phyloP scores from a whole-genome alignment of 2,888 invertebrate species.

The Metalampra italica region DNA sequence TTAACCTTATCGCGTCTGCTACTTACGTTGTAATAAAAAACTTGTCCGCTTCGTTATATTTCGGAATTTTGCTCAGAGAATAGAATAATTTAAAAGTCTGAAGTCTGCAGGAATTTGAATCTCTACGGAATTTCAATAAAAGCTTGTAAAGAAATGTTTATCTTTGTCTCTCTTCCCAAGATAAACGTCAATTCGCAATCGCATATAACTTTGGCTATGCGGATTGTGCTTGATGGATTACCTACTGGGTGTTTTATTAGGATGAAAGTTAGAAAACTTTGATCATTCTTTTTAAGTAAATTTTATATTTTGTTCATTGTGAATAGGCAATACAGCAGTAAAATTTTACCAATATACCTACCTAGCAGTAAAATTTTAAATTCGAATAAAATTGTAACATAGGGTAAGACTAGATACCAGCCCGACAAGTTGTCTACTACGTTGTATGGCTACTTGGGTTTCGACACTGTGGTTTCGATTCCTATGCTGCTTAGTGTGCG shows the following conservation, averaged over 20 bases:
- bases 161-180: constrained; percentile 44
- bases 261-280: constrained; percentile 8
- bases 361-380: no score
- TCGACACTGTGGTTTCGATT: no score
- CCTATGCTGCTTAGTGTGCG: no score
- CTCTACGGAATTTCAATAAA: constrained; percentile 25
- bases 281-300: not conserved
- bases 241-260: constrained; percentile 24
- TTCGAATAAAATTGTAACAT: no score
- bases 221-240: constrained; percentile 40
- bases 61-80: not conserved
- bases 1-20: no score
- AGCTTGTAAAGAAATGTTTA: constrained; percentile 43
- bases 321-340: no score
- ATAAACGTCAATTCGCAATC: constrained; percentile 45
- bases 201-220: constrained; percentile 34
- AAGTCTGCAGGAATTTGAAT: constrained; percentile 1
- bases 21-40: no score
- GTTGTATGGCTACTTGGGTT: no score
- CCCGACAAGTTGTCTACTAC: no score
- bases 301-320: not conserved
- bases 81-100: not conserved
- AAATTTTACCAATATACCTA: no score
- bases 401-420: no score
- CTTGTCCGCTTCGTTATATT: not conserved